Conservation (phyloP, 2,113 vertebrate species). For the Menidia beryllina region DNA sequence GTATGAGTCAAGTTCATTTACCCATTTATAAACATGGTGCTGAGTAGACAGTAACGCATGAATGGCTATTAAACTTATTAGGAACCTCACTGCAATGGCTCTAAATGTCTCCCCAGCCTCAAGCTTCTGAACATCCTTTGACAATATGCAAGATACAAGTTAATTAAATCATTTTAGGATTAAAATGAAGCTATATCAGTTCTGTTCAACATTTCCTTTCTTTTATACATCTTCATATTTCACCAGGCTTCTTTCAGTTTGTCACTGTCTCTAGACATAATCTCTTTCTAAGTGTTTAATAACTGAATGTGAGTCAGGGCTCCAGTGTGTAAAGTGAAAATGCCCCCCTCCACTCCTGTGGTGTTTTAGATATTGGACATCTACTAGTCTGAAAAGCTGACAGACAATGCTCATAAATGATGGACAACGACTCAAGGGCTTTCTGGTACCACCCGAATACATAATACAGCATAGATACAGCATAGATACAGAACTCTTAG, state of each 20-base stretch:
- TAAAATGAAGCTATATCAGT: slow-evolving; percentile 1
- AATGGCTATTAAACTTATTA: slow-evolving; percentile 42
- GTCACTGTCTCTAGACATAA: slow-evolving; percentile 2
- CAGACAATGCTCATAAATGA: slow-evolving; percentile 74
- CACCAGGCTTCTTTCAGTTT: slow-evolving; percentile 11
- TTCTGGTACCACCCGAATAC: slow-evolving; percentile 62
- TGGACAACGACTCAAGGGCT: slow-evolving; percentile 68
- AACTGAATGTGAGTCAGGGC: slow-evolving; percentile 44
- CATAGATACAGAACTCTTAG: slow-evolving; percentile 22
- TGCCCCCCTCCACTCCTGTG: slow-evolving; percentile 30
- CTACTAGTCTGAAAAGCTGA: slow-evolving; percentile 58
- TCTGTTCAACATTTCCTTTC: background rate
- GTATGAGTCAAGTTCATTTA: slow-evolving; percentile 59
- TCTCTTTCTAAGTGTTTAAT: slow-evolving; percentile 30
- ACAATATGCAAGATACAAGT: background rate
- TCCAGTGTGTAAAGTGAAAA: slow-evolving; percentile 41
- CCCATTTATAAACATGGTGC: slow-evolving; percentile 46
- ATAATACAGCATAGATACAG: slow-evolving; percentile 51
- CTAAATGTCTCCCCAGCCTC: slow-evolving; percentile 22
- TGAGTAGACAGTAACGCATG: slow-evolving; percentile 56
- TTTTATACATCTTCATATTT: slow-evolving; percentile 2
- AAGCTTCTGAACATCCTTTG: background rate
- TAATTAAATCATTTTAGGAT: slow-evolving; percentile 24
- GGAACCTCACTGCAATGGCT: slow-evolving; percentile 12
- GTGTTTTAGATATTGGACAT: slow-evolving; percentile 47